phyloP scores from a whole-genome alignment of 2,888 invertebrate species.

The Hydrotaea diabolus region DNA sequence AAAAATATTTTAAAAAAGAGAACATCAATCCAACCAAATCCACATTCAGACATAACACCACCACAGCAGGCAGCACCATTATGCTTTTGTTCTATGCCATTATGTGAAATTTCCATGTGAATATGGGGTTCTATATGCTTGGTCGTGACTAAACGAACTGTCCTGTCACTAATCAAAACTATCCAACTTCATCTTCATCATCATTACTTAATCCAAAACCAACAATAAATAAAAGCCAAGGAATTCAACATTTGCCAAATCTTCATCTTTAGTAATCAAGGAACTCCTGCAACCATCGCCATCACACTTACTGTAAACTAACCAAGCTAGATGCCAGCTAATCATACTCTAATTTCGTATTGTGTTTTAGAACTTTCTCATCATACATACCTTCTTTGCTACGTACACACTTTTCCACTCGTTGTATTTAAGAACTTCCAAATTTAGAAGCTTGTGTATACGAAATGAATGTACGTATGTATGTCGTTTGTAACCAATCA shows the following conservation, averaged over 20 bases:
- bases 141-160: not conserved
- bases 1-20: slow-evolving; percentile 10
- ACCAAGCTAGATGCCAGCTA: slow-evolving; percentile 17
- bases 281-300: slow-evolving; percentile 53
- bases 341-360: not conserved
- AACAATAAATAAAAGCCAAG: slow-evolving; percentile 47
- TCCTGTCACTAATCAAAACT: not conserved
- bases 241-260: slow-evolving; percentile 64
- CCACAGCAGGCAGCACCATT: slow-evolving; percentile 2
- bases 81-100: slow-evolving; percentile 19
- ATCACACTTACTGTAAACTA: slow-evolving; percentile 61
- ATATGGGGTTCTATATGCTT: slow-evolving; percentile 3
- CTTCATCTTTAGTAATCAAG: slow-evolving; percentile 54
- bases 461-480: not conserved
- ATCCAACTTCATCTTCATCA: not conserved
- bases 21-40: not conserved
- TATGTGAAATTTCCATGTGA: slow-evolving; percentile 11
- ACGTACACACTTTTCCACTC: not conserved
- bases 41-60: slow-evolving; percentile 18
- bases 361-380: slow-evolving; percentile 21
- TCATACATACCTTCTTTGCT: not conserved
- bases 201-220: not conserved
- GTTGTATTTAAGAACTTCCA: slow-evolving; percentile 15
- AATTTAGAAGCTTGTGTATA: slow-evolving; percentile 4
- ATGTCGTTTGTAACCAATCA: not conserved